A percentile compares a stretch with the other conserved stretches of the same genome.
These are phyloP conservation scores for Squalus acanthias DNA, from an alignment of 2,797 vertebrate genomes.

Conservation along the genomic window DNA sequence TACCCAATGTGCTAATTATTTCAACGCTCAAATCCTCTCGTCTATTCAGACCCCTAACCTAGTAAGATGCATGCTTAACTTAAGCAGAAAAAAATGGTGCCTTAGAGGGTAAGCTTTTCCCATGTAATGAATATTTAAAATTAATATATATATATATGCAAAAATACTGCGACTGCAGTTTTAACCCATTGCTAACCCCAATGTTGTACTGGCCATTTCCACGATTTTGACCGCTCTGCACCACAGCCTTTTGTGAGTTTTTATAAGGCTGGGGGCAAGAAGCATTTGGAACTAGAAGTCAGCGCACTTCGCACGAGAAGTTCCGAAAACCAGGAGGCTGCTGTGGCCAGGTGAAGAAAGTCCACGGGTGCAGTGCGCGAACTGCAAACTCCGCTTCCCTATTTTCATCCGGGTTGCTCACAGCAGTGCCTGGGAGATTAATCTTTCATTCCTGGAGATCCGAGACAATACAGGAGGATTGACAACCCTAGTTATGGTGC, in stretches of 20 bases:
- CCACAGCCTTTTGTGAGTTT: not conserved
- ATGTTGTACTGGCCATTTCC: not conserved
- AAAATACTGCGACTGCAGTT: not conserved
- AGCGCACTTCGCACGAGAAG: not conserved
- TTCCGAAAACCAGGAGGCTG: not conserved
- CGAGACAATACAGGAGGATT: not conserved
- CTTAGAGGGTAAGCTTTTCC: no score
- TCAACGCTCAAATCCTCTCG: no score
- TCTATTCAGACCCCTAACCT: no score
- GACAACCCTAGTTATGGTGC: not conserved
- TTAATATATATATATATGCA: not conserved
- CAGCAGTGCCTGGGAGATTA: not conserved
- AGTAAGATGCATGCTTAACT: no score
- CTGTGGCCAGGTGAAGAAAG: not conserved
- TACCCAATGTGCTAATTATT: no score
- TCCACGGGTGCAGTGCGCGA: not conserved
- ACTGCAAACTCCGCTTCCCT: no score
- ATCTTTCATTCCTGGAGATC: not conserved
- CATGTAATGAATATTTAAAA: not conserved
- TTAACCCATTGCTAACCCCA: not conserved
- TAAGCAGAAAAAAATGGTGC: no score
- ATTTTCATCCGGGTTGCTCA: not conserved
- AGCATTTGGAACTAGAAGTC: not conserved
- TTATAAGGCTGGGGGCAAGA: no score
- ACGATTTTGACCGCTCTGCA: not conserved